A percentile compares a stretch with the other conserved stretches of the same genome.
Conservation (phyloP, 1,140 invertebrate genomes). For the Anastatus disparis region DNA sequence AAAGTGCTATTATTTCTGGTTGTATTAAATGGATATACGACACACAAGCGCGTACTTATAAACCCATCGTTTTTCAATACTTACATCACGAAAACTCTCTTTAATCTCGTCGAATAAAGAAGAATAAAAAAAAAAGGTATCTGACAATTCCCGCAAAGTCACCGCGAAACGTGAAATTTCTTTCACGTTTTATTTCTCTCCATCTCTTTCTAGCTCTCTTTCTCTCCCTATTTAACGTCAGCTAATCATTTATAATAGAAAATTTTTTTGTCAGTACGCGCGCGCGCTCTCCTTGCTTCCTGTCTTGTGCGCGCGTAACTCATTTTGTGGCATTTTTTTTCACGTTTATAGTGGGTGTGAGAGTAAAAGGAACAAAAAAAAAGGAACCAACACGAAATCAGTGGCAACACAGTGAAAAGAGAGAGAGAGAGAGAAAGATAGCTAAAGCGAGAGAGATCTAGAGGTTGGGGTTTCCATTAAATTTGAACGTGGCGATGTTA, state of each 20-base stretch:
- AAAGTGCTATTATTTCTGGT: too few relatives aligned
- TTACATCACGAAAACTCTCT: constrained; percentile 19
- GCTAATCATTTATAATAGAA: constrained; percentile 22
- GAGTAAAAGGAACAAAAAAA: constrained; percentile 1
- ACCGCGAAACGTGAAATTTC: constrained; percentile 2
- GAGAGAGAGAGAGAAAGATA: too few relatives aligned
- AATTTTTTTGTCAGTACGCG: neutral
- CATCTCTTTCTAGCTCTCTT: neutral
- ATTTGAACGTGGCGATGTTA: too few relatives aligned
- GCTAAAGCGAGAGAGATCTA: too few relatives aligned
- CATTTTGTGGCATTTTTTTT: neutral
- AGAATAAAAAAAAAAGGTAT: neutral
- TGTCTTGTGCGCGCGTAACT: neutral
- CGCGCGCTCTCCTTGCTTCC: constrained; percentile 1
- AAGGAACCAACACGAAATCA: neutral
- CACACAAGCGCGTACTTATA: too few relatives aligned
- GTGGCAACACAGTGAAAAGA: too few relatives aligned
- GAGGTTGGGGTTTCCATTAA: too few relatives aligned
- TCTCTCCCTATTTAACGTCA: neutral
- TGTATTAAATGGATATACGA: too few relatives aligned
- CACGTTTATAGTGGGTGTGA: neutral
- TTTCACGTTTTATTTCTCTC: neutral
- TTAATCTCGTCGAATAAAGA: neutral
- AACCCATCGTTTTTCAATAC: neutral
- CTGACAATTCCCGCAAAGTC: neutral